Base-by-base conservation (phyloP, 2,888 invertebrate species). In the Spodoptera exigua region DNA sequence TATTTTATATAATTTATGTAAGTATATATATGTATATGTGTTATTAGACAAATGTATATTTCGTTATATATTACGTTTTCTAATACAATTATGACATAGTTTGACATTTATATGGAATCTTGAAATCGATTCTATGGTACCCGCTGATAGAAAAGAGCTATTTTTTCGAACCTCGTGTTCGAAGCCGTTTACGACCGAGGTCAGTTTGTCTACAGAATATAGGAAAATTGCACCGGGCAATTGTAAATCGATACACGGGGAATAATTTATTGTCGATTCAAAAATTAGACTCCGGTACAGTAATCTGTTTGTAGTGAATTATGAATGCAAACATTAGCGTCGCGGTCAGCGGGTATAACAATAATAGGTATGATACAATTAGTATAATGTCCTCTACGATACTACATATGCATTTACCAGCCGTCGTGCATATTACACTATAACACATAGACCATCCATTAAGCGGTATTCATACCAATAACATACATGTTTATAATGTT, bases 381-480 rank as follows among this genome's bases (percentile, higher is more conserved):
- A 27, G 27, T 49, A 52, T 46, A 51, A 16, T 48, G 37, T 52
- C 32, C 39, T 45, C 62, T 68, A 55, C 27, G 7, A 43, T 21
- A 40, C 53, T 57, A 70, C 84, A 87, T 83, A 70, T 80, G 76
- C 76, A 72, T 81, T 80, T 78, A 79, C 83, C 86, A 88, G 84
- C 84, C 83, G 72, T 81, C 60, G 85, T 87, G 87, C 86, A 86
- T 81, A 81, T 65, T 55, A 56, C 18, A 56, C 73, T 74, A 74
- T 59, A 74, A 76, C 81, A 86, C 82, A 79, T 76, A 82, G 80
- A 86, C 74, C 71, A 81, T 78, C 70, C 80, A 76, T 69, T 18
- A 76, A 77, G 79, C 74, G 45, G 57, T 62, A 58, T 61, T 45
- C 46, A 57, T 51, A 66, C 59, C 69, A 74, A 68, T 73, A 73